These are phyloP conservation scores for Orcinus orca DNA, from an alignment of 2,113 vertebrate genomes.

Conservation along the genomic window DNA sequence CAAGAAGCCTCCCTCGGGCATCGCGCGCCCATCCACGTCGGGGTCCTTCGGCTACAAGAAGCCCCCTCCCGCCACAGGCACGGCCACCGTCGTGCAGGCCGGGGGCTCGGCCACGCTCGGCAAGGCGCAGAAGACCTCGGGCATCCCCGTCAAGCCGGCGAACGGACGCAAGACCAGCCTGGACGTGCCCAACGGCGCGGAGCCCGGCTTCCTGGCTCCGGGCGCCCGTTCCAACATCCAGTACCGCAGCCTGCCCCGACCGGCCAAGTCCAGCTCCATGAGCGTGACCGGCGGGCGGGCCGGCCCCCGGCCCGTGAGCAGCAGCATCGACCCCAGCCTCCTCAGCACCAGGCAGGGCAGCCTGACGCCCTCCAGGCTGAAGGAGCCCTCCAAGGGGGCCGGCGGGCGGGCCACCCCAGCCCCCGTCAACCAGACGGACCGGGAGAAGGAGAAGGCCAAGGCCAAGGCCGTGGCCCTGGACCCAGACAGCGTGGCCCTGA, in stretches of 20 bases:
- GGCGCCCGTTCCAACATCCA: slow-evolving; percentile 94
- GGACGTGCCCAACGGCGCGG: slow-evolving; percentile 89
- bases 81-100: slow-evolving; percentile 91
- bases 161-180: slow-evolving; percentile 93
- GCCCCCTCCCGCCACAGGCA: slow-evolving; percentile 83
- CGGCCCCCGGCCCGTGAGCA: slow-evolving; percentile 88
- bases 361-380: slow-evolving; percentile 83
- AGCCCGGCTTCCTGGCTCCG: slow-evolving; percentile 90
- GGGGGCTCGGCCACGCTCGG: slow-evolving; percentile 86
- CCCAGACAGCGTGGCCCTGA: slow-evolving; percentile 85
- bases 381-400: slow-evolving; percentile 88
- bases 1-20: slow-evolving; percentile 94
- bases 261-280: slow-evolving; percentile 94
- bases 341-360: slow-evolving; percentile 86
- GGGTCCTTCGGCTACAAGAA: slow-evolving; percentile 96
- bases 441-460: slow-evolving; percentile 96
- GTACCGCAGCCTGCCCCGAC: slow-evolving; percentile 96
- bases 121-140: slow-evolving; percentile 92
- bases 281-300: slow-evolving; percentile 88
- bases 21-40: slow-evolving; percentile 89
- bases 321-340: slow-evolving; percentile 89
- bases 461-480: slow-evolving; percentile 93
- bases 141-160: slow-evolving; percentile 94
- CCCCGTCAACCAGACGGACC: slow-evolving; percentile 95
- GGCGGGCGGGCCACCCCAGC: slow-evolving; percentile 79